Base-by-base conservation (phyloP, 2,888 invertebrate genomes). In the Brachypalpus laphriformis region DNA sequence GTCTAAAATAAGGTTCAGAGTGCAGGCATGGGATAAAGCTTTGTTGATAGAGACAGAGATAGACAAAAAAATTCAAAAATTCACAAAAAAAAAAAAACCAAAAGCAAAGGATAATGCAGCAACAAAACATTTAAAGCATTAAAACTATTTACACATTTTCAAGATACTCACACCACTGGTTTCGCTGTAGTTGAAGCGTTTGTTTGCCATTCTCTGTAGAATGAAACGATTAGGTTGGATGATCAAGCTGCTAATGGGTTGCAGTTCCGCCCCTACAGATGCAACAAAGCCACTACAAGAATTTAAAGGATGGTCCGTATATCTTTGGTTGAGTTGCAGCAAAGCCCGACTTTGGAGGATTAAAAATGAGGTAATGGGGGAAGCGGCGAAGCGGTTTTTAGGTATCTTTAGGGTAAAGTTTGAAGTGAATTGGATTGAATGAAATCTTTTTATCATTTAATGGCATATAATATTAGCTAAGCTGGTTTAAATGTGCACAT, bases 101-200 rank as follows among this genome's bases (percentile, higher is more conserved):
- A 14, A 28, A 25, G 2, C 0, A 14, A 25, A 5, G 11, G n/a
- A 34, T 22, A n/a, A 40, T 22, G 11, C 1, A 47, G 2, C 25
- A 31, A 47, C 8, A n/a, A n/a, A 9, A 51, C n/a, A 37, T 25
- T 14, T 16, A 16, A 66, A 42, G 40, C 37, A 40, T 18, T 25
- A 28, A 54, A 40, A 54, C 16, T 2, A 16, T 25, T 25, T 5
- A 4, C 25, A 25, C 5, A 14, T 37, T 34, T 8, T 34, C 11
- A 11, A 45, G 14, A 45, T 70, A 71, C 71, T 71, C 25, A 71
- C 71, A 37, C 47, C 59, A 49, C 22, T 59, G 22, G 11, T 47
- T 22, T 71, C 47, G 18, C 59, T 71, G 25, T 16, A 59, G 25
- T 34, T 34, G 20, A 47, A 45, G 3, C 57, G 47, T 37, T 59